Evolutionary conservation across 2,888 invertebrate species (phyloP), one percentile per base, ranked within the genome.

Genomic region (Ctenicera cuprea): DNA sequence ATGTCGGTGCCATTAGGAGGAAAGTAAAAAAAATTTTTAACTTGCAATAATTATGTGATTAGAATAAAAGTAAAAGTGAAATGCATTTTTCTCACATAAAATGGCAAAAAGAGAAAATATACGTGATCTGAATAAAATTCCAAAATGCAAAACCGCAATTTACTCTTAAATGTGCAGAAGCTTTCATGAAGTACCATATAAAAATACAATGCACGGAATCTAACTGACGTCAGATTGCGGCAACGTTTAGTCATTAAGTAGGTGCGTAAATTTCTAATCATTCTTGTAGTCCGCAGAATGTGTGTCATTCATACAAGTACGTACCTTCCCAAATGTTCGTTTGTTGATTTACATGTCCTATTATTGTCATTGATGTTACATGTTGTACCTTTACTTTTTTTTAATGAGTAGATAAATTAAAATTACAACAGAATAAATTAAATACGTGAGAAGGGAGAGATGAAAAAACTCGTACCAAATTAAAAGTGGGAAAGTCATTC

Each of bases 211-310:
- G 48, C 30, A 59, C 33, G 33, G n/a, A 38, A 38, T 59, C 3
- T 57, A 8, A 8, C 18, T 33, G 59, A 59, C 59, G 59, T 59
- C 59, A 59, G 16, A 22, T 30, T 30, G 54, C 12, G 54, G 30
- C 5, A 20, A 38, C 3, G 59, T 20, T 59, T 59, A 38, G 38
- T 37, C 33, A 38, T 20, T 37, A 59, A 59, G 38, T 38, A 18
- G 59, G 59, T 38, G 59, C 38, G 59, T 59, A 37, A 11, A 59
- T 59, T 59, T 59, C 59, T 59, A 59, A 59, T 54, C 12, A 16
- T 59, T 59, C 38, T 33, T 59, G 14, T 38, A 33, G 1, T 14
- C 22, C 5, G 1, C 5, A 14, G 5, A 33, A 54, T 54, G 54
- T 33, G n/a, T 54, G 54, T 14, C 30, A 45, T 45, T 45, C 16